Conservation (phyloP, 2,113 vertebrate species). For the Chaenogobius annularis region DNA sequence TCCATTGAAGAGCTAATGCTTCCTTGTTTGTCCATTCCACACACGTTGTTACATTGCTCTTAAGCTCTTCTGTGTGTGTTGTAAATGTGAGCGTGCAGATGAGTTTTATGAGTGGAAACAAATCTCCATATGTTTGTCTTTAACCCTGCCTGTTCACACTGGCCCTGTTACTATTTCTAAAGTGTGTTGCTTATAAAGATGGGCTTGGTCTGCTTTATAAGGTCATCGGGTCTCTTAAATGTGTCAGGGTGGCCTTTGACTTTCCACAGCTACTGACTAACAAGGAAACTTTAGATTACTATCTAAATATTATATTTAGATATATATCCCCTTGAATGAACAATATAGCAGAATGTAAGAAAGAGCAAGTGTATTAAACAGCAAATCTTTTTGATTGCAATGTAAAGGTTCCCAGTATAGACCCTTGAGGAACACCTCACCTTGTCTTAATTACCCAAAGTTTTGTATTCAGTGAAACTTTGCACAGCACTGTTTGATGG, state of each 20-base stretch:
- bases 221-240: conserved; percentile 23
- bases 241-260: conserved; percentile 9
- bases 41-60: not conserved
- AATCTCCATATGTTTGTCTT: conserved; percentile 1
- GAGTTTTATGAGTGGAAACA: conserved; percentile 6
- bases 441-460: not conserved
- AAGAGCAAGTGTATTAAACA: not conserved
- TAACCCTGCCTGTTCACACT: conserved; percentile 3
- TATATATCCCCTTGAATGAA: too few species aligned
- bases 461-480: too few species aligned
- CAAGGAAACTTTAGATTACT: not conserved
- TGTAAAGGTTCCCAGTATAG: not conserved
- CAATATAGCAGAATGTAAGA: not conserved
- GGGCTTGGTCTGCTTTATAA: conserved; percentile 34
- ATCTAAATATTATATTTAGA: not conserved
- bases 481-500: too few species aligned
- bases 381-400: not conserved
- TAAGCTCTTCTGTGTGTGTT: conserved; percentile 5
- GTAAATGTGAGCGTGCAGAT: conserved; percentile 13
- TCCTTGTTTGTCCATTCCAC: not conserved
- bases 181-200: conserved; percentile 22
- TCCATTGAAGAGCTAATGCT: not conserved
- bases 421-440: not conserved
- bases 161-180: conserved; percentile 38
- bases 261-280: conserved; percentile 22